Conservation (phyloP, 2,888 invertebrate genomes). For the Syrphus vitripennis region DNA sequence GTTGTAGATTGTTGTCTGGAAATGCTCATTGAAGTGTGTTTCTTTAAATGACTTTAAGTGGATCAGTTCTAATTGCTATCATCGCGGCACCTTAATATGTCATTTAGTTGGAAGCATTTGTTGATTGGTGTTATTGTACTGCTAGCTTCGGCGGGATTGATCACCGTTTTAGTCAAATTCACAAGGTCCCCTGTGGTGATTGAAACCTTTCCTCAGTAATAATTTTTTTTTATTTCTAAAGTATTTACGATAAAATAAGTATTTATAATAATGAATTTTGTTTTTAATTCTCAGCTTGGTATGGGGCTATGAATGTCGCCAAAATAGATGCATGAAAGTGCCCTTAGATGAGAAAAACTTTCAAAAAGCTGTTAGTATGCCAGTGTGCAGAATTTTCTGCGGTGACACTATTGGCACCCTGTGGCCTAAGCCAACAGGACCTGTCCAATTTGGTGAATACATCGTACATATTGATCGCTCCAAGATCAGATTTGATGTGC, state of each 20-base stretch:
- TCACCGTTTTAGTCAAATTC: constrained; percentile 19
- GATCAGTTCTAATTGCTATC: constrained; percentile 50
- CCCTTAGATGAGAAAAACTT: constrained; percentile 77
- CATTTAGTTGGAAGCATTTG: constrained; percentile 56
- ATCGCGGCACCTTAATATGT: constrained; percentile 12
- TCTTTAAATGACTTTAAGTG: constrained; percentile 40
- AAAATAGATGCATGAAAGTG: constrained; percentile 77
- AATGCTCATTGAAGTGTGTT: constrained; percentile 12
- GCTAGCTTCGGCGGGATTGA: background rate
- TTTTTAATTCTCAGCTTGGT: constrained; percentile 67
- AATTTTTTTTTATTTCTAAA: too few relatives aligned
- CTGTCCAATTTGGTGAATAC: constrained; percentile 79
- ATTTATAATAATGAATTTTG: background rate
- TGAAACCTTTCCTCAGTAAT: background rate
- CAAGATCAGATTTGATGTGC: constrained; percentile 77
- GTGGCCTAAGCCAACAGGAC: constrained; percentile 82
- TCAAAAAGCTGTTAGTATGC: constrained; percentile 79
- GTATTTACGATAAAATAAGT: too few relatives aligned
- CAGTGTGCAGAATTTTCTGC: constrained; percentile 82
- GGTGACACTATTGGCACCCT: constrained; percentile 81
- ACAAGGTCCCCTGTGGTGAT: constrained; percentile 23
- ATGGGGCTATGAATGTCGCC: constrained; percentile 79
- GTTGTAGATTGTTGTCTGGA: constrained; percentile 24
- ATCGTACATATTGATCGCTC: constrained; percentile 81
- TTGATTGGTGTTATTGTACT: constrained; percentile 30